phyloP scores from a whole-genome alignment of 2,888 invertebrate species.

The Ormyrus rosae region DNA sequence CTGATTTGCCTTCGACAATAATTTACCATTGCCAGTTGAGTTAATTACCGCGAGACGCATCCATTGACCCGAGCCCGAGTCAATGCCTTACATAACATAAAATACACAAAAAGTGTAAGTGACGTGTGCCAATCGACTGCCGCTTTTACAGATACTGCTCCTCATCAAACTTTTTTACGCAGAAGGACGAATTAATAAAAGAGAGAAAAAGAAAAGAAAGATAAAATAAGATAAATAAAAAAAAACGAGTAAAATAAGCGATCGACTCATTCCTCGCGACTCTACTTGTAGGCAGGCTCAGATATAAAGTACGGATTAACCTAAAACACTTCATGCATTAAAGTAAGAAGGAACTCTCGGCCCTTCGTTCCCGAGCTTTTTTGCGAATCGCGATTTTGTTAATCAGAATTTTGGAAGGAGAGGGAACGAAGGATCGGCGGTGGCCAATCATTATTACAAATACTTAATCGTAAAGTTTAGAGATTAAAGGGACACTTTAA shows the following conservation, averaged over 20 bases:
- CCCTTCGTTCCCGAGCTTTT: neutral
- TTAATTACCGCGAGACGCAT: neutral
- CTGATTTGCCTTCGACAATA: too few relatives aligned
- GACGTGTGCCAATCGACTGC: slow-evolving; percentile 50
- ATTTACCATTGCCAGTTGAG: neutral
- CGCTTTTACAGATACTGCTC: slow-evolving; percentile 30
- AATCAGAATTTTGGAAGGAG: too few relatives aligned
- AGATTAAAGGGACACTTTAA: slow-evolving; percentile 10
- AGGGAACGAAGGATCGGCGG: too few relatives aligned
- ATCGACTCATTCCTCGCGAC: slow-evolving; percentile 45
- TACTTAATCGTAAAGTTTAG: slow-evolving; percentile 28
- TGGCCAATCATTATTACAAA: slow-evolving; percentile 10
- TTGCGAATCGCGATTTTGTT: neutral
- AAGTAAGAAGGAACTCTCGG: neutral
- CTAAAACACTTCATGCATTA: slow-evolving; percentile 6
- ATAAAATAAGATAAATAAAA: slow-evolving; percentile 1
- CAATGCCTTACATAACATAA: slow-evolving; percentile 39
- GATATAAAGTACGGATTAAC: slow-evolving; percentile 15
- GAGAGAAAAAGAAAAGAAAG: slow-evolving; percentile 8
- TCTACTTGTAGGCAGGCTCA: slow-evolving; percentile 26
- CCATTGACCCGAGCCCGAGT: slow-evolving; percentile 35
- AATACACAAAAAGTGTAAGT: slow-evolving; percentile 20
- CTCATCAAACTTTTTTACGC: slow-evolving; percentile 41
- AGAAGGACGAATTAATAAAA: slow-evolving; percentile 5
- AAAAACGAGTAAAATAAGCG: slow-evolving; percentile 14